Conservation (phyloP, 1,140 invertebrate genomes). For the Pygmarrhopalites habei region DNA sequence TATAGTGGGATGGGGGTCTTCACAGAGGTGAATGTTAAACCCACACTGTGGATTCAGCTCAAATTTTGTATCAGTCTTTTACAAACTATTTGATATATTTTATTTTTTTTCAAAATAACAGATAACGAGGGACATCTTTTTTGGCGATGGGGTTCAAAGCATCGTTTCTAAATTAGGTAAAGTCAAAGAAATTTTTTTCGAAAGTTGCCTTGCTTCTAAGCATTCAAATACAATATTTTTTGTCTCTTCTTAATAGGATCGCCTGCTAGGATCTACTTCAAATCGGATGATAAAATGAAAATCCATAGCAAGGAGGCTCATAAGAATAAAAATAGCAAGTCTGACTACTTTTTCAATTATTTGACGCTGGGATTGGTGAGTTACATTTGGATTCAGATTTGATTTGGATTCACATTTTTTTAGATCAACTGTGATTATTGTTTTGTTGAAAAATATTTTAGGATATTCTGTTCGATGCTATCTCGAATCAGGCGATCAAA, state of each 20-base stretch:
- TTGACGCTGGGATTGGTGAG: constrained; percentile 86
- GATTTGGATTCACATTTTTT: neutral
- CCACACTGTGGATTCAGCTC: too few relatives aligned
- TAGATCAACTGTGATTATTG: too few relatives aligned
- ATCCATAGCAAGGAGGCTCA: constrained; percentile 87
- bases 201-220: too few relatives aligned
- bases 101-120: too few relatives aligned
- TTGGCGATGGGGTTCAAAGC: constrained; percentile 78
- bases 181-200: too few relatives aligned
- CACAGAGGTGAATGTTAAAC: too few relatives aligned
- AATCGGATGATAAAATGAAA: constrained; percentile 96
- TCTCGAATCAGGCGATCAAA: constrained; percentile 88
- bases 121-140: constrained; percentile 64
- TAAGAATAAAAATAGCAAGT: constrained; percentile 63
- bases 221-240: too few relatives aligned
- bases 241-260: too few relatives aligned
- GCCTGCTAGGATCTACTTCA: constrained; percentile 78
- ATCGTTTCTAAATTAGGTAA: constrained; percentile 69
- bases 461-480: constrained; percentile 95
- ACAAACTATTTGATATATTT: too few relatives aligned
- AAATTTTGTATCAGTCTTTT: too few relatives aligned
- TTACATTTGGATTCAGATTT: constrained; percentile 27
- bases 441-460: constrained; percentile 43
- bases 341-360: constrained; percentile 96
- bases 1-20: too few relatives aligned